Percentiles rank a stretch among this genome's conserved stretches.
Conservation (phyloP, 2,113 vertebrate genomes). For the Pomatorhinus ruficollis region DNA sequence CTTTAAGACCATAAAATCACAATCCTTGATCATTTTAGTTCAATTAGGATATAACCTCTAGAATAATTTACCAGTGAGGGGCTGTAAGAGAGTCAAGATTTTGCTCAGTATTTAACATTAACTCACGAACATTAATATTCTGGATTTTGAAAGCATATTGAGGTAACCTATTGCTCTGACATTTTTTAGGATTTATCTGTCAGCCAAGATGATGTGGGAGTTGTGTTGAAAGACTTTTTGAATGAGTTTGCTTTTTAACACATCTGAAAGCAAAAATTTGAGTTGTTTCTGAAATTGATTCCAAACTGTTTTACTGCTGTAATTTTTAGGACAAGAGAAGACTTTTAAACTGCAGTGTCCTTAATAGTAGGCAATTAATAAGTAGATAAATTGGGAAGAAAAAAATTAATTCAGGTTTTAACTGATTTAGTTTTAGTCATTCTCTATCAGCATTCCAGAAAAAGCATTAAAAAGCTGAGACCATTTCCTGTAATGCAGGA, state of each 20-base stretch:
- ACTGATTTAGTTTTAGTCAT: neutral
- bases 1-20: neutral
- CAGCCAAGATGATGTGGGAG: neutral
- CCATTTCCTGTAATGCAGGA: conserved; percentile 31
- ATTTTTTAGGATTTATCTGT: conserved; percentile 20
- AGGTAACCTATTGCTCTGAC: neutral
- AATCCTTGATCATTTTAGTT: neutral
- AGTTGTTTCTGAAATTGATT: conserved; percentile 31
- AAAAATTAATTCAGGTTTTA: neutral
- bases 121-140: neutral
- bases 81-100: neutral
- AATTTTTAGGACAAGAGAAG: neutral
- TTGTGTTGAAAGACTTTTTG: conserved; percentile 1
- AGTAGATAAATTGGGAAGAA: conserved; percentile 17
- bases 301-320: neutral
- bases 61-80: neutral
- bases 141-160: neutral
- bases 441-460: neutral
- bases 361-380: conserved; percentile 33
- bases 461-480: conserved; percentile 3
- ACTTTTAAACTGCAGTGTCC: neutral
- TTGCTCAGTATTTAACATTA: neutral
- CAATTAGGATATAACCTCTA: neutral
- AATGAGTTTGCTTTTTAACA: conserved; percentile 10
- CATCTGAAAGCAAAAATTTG: neutral